Evolutionary conservation across 2,113 vertebrate genomes (phyloP), one percentile per base, ranked within the genome.

Genomic region (Philantomba maxwellii): DNA sequence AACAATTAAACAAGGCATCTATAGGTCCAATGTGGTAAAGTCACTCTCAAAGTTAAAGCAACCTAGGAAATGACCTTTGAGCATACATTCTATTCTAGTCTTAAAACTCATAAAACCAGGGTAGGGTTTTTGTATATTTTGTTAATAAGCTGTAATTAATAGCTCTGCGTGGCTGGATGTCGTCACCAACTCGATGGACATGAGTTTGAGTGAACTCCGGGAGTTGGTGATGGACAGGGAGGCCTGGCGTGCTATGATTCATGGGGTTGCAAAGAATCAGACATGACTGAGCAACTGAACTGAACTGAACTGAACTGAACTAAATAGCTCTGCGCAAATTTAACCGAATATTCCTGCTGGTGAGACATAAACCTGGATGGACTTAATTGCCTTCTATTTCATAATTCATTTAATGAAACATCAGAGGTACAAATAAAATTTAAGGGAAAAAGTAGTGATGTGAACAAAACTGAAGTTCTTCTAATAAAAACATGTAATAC

Each of bases 331-430:
- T 83, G 30, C 70, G n/a, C 23, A 91, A 82, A 93, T 94, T 94
- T 94, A 95, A 91, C 64, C 87, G 96, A 89, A 75, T 94, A 91
- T 96, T 93, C 53, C 30, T 97, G 30, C 81, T 93, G 53, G 57
- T 95, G 43, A 96, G 53, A 83, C 91, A 89, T 89, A 95, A 97
- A 89, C 82, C 86, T 96, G 70, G 11, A 36, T 51, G 80, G 73
- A 89, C 28, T 95, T 97, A 96, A 89, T 84, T 89, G 55, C 19
- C 57, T 96, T 87, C 89, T 51, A 87, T 89, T 91, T 97, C 55
- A 93, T 86, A 95, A 91, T 93, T 95, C 89, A 89, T 89, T 91
- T 93, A 95, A 75, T 78, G 12, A 97, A 97, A 91, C 64, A 94
- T 87, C 81, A 96, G 73, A 83, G 15, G 4, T 93, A 6, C 36